Evolutionary conservation across 2,888 invertebrate species (phyloP).

Genomic region (Chaetogeoica ovagalla): DNA sequence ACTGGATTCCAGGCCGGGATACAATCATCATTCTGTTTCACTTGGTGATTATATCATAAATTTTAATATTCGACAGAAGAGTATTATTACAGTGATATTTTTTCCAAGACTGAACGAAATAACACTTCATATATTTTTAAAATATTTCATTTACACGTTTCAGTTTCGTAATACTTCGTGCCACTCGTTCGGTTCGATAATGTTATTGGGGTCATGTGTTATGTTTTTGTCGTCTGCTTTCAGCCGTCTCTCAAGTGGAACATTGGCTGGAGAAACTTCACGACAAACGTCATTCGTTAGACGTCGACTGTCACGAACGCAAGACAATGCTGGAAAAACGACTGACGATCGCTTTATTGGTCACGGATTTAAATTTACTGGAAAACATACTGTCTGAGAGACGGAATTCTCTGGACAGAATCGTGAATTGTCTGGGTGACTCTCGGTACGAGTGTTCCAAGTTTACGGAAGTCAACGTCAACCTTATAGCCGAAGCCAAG

Average conservation of each 20-base stretch:
- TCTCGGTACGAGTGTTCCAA: slow-evolving; percentile 59
- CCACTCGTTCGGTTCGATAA: neutral
- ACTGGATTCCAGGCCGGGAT: slow-evolving; percentile 73
- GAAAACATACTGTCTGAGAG: slow-evolving; percentile 66
- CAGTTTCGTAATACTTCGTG: neutral
- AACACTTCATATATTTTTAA: too few relatives aligned
- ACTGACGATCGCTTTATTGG: slow-evolving; percentile 72
- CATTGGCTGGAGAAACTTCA: slow-evolving; percentile 76
- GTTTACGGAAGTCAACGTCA: slow-evolving; percentile 60
- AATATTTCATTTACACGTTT: too few relatives aligned
- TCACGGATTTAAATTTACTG: slow-evolving; percentile 71
- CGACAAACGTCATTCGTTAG: slow-evolving; percentile 72
- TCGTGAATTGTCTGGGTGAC: slow-evolving; percentile 71
- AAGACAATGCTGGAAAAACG: slow-evolving; percentile 79
- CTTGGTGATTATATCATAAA: neutral
- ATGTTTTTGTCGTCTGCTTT: slow-evolving; percentile 56
- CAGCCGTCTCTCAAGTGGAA: slow-evolving; percentile 72
- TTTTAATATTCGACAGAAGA: too few relatives aligned
- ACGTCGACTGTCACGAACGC: slow-evolving; percentile 69
- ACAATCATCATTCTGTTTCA: slow-evolving; percentile 58
- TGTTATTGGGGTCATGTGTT: neutral
- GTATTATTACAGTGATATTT: too few relatives aligned
- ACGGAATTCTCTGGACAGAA: slow-evolving; percentile 63
- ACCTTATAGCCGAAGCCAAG: slow-evolving; percentile 72
- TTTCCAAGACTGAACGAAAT: too few relatives aligned